Conservation (phyloP, 1,140 invertebrate species). For the Drosophila orosa region DNA sequence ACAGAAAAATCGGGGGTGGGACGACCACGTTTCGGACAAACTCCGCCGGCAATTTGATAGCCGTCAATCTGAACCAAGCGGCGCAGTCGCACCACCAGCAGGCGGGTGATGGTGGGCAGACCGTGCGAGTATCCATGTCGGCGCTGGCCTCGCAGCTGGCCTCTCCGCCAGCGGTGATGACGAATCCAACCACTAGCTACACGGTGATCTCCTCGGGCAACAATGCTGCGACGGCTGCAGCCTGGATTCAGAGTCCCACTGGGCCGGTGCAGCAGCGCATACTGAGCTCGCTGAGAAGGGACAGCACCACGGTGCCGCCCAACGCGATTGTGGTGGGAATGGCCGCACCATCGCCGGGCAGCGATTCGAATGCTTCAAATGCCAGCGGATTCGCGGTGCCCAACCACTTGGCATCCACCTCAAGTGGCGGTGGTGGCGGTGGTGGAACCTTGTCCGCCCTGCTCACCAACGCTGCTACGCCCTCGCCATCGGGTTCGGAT, state of each 20-base stretch:
- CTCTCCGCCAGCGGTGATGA: slow-evolving; percentile 83
- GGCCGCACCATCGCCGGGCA: slow-evolving; percentile 82
- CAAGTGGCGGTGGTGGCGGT: slow-evolving; percentile 34
- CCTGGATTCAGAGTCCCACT: slow-evolving; percentile 74
- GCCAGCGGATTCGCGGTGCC: slow-evolving; percentile 81
- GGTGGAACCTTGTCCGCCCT: slow-evolving; percentile 62
- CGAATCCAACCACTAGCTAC: slow-evolving; percentile 76
- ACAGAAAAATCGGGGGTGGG: slow-evolving; percentile 77
- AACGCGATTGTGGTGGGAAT: slow-evolving; percentile 80
- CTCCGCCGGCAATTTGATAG: slow-evolving; percentile 85
- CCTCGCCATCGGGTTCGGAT: slow-evolving; percentile 78
- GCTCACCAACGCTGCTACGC: slow-evolving; percentile 72
- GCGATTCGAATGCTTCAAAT: slow-evolving; percentile 83
- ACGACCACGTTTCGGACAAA: slow-evolving; percentile 77
- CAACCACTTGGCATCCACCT: slow-evolving; percentile 59
- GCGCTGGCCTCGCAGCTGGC: slow-evolving; percentile 82
- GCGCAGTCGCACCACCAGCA: slow-evolving; percentile 54
- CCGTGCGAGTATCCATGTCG: slow-evolving; percentile 82
- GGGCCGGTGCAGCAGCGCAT: slow-evolving; percentile 74
- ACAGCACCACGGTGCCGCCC: slow-evolving; percentile 72
- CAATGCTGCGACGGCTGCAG: slow-evolving; percentile 50
- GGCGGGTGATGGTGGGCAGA: slow-evolving; percentile 52
- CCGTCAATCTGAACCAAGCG: slow-evolving; percentile 83
- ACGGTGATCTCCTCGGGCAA: slow-evolving; percentile 68
- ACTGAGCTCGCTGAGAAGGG: slow-evolving; percentile 70